A percentile compares a stretch with the other conserved stretches of the same genome.
These are phyloP conservation scores for Chrysolina haemoptera DNA, from an alignment of 2,888 invertebrate species.

Conservation along the genomic window DNA sequence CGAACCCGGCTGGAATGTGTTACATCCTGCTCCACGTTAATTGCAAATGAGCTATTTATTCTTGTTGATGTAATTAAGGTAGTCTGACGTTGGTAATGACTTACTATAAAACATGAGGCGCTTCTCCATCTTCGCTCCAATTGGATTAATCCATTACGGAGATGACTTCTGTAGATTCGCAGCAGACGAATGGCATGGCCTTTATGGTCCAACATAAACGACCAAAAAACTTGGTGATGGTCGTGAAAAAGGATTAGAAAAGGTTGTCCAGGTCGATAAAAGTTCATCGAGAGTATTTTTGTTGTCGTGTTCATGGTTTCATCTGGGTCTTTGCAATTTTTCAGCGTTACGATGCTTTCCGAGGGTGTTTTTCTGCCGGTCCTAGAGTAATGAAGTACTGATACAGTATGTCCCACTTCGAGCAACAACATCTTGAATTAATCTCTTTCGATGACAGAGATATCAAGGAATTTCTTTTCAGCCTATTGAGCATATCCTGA, in stretches of 20 bases:
- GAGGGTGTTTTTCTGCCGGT: too few relatives aligned
- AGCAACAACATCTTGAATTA: too few relatives aligned
- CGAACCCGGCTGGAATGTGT: slow-evolving; percentile 37
- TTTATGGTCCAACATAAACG: not conserved
- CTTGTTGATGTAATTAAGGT: slow-evolving; percentile 51
- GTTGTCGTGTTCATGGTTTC: too few relatives aligned
- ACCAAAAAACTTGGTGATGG: not conserved
- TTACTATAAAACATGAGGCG: slow-evolving; percentile 27
- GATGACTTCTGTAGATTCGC: slow-evolving; percentile 12
- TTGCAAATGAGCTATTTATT: slow-evolving; percentile 46
- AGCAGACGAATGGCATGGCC: not conserved
- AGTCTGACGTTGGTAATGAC: slow-evolving; percentile 31
- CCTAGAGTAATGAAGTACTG: too few relatives aligned
- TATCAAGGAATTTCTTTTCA: too few relatives aligned
- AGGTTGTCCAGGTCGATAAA: not conserved
- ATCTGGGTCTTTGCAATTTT: too few relatives aligned
- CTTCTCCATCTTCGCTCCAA: slow-evolving; percentile 22
- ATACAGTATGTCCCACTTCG: too few relatives aligned
- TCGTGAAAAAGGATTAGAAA: not conserved
- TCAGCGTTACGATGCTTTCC: too few relatives aligned
- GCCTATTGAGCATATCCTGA: too few relatives aligned
- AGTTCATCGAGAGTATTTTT: too few relatives aligned
- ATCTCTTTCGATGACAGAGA: too few relatives aligned
- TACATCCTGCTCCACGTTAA: slow-evolving; percentile 34
- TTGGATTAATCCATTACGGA: slow-evolving; percentile 22